Percentiles rank a stretch among this genome's conserved stretches.
These are phyloP conservation scores for Austrolebias charrua DNA, from an alignment of 2,797 vertebrate genomes.

Conservation along the genomic window DNA sequence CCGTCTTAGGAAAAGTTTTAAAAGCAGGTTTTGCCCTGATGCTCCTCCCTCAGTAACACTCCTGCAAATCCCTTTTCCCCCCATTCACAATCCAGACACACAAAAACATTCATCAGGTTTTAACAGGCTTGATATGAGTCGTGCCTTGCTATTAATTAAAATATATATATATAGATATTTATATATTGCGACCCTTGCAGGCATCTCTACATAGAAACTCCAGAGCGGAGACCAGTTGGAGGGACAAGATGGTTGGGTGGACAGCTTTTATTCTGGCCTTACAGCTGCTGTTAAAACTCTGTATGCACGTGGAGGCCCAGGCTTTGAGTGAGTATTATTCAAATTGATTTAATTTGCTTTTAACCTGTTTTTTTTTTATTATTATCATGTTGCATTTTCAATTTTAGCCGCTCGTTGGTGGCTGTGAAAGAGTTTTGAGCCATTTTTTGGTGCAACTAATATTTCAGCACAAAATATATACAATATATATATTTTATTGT, in stretches of 20 bases:
- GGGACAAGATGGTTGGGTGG: constrained; percentile 68
- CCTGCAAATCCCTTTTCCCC: constrained; percentile 44
- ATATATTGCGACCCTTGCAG: constrained; percentile 5
- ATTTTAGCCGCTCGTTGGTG: background rate
- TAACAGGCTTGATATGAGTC: constrained; percentile 38
- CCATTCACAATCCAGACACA: constrained; percentile 50
- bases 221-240: constrained; percentile 56
- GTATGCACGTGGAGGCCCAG: constrained; percentile 67
- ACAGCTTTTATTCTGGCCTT: constrained; percentile 57
- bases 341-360: constrained; percentile 24
- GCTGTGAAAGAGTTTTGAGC: constrained; percentile 1
- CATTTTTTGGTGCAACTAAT: background rate
- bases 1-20: constrained; percentile 72
- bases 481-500: constrained; percentile 14
- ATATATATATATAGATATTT: constrained; percentile 4
- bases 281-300: constrained; percentile 71
- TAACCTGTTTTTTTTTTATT: constrained; percentile 14
- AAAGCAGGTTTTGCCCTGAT: constrained; percentile 63
- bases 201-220: constrained; percentile 28
- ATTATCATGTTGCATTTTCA: background rate
- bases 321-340: constrained; percentile 74
- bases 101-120: constrained; percentile 36
- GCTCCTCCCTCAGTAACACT: constrained; percentile 71
- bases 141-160: constrained; percentile 42
- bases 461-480: constrained; percentile 15